Evolutionary conservation across 2,797 vertebrate species (phyloP).

Genomic region (Naso thynnoides): DNA sequence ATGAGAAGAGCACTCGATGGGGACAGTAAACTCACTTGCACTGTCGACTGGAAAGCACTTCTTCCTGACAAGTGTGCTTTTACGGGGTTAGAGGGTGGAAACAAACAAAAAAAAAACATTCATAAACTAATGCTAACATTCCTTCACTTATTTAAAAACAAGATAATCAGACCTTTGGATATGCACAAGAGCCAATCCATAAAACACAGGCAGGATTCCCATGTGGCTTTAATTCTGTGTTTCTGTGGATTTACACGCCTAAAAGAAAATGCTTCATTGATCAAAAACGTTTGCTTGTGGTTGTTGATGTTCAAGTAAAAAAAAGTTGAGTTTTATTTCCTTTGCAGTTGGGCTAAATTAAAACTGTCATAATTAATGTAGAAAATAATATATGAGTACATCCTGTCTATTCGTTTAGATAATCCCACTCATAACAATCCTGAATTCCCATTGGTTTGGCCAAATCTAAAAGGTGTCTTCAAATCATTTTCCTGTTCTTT

Average conservation of each 20-base stretch:
- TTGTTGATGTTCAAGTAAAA: not conserved
- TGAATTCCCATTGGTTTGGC: not conserved
- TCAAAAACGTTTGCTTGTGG: not conserved
- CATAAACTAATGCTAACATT: conserved; percentile 56
- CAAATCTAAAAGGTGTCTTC: not conserved
- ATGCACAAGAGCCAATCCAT: not conserved
- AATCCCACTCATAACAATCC: not conserved
- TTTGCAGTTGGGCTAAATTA: too few relatives aligned
- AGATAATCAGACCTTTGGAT: not conserved
- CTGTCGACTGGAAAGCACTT: conserved; percentile 58
- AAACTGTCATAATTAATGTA: not conserved
- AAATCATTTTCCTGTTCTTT: not conserved
- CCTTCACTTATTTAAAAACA: conserved; percentile 28
- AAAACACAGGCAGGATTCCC: not conserved
- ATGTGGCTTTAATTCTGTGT: not conserved
- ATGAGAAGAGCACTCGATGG: conserved; percentile 38
- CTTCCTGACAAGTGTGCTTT: conserved; percentile 74
- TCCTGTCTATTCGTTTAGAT: not conserved
- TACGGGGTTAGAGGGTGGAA: conserved; percentile 61
- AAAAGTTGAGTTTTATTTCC: not conserved
- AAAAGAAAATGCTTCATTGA: not conserved
- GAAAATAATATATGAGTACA: not conserved
- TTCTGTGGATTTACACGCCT: not conserved
- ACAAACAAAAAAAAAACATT: conserved; percentile 45
- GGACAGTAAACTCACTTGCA: conserved; percentile 75